phyloP scores from a whole-genome alignment of 1,140 invertebrate species.

The Ridgeia piscesae region DNA sequence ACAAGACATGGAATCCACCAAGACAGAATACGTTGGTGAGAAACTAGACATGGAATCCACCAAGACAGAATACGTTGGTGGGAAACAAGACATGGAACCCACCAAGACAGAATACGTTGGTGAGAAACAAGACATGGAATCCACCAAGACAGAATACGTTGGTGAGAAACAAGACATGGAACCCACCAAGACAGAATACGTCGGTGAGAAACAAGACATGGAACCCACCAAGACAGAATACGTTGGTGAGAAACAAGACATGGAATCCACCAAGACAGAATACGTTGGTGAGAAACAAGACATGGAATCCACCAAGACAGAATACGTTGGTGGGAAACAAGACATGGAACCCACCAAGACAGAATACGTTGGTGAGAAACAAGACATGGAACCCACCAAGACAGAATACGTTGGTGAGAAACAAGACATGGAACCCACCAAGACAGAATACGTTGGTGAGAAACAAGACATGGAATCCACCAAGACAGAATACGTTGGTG shows the following conservation, averaged over 20 bases:
- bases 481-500: constrained; percentile 67
- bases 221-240: background rate
- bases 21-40: too few species aligned
- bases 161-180: background rate
- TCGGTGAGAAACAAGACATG: background rate
- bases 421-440: constrained; percentile 65
- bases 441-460: constrained; percentile 98
- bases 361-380: too few species aligned
- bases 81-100: background rate
- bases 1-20: background rate
- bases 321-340: constrained; percentile 92
- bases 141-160: background rate
- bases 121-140: background rate
- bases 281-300: too few species aligned
- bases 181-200: background rate
- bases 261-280: too few species aligned
- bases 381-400: constrained; percentile 69
- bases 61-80: background rate
- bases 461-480: constrained; percentile 63
- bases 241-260: background rate
- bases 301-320: constrained; percentile 77
- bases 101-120: background rate
- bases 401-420: constrained; percentile 97
- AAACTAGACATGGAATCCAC: too few species aligned
- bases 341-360: constrained; percentile 70